Evolutionary conservation across 2,113 vertebrate genomes (phyloP), one percentile per base, ranked within the genome.

Genomic region (Nerophis ophidion): DNA sequence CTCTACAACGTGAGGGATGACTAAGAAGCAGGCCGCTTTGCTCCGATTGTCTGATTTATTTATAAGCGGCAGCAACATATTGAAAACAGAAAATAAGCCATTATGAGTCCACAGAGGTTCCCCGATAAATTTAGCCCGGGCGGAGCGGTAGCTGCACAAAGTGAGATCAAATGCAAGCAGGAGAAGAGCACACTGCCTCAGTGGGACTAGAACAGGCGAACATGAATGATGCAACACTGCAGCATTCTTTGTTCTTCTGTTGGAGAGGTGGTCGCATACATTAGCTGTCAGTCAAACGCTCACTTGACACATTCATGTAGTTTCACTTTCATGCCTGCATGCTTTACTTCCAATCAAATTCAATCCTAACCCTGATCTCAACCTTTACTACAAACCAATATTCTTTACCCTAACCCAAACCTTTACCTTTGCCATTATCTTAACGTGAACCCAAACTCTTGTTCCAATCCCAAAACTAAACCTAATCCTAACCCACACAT

Each of bases 201-300:
- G 9, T 6, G 38, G 54, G 54, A 56, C 54, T 73, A 72, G 74
- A 77, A 73, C 65, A 77, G 74, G 70, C 66, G 66, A 61, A 75
- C 67, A 80, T 81, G 79, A 81, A 84, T 81, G 67, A 80, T 81
- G 81, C 74, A 84, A 63, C 68, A 74, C 54, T 42, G 54, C 54
- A 56, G 36, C 54, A 19, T 56, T 56, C 38, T 56, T 56, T 56
- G 38, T 56, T 56, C 36, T 42, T 56, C 38, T 44, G 10, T 56
- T 56, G n/a, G 54, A n/a, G 33, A 38, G 36, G 8, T 35, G 13
- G 12, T 35, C 40, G 40, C 40, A 12, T 44, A 12, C 40, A 12
- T 44, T 9, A 40, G 38, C 38, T 8, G 40, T 44, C 40, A 44
- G 40, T 44, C 40, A 44, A 44, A 44, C 40, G 26, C 26, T 26